Base-by-base conservation (phyloP, 2,888 invertebrate species). In the Malthinus seriepunctatus region DNA sequence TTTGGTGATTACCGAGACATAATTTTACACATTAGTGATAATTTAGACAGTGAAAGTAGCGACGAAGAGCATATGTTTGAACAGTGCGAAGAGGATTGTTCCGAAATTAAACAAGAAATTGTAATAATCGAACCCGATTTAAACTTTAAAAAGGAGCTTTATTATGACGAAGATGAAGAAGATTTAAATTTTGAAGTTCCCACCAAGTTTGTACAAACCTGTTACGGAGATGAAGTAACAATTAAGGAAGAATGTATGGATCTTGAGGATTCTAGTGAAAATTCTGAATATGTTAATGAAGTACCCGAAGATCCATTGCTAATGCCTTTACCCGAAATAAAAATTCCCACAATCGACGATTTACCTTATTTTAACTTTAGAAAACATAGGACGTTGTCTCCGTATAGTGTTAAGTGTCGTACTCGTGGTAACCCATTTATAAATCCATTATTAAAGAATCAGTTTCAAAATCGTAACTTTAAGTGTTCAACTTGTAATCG, bases 401-500 rank as follows among this genome's bases (percentile, higher is more conserved):
- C 69, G 14, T 69, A 68, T 54, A 76, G 74, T 66, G 69, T 73
- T 11, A 68, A 74, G 57, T 77, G 77, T 65, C 63, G 77, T 48
- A 77, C 76, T 9, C 65, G 76, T 46, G 73, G 75, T 34, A 75
- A 75, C 55, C 78, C 78, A 0, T 78, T 77, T 63, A 78, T 78
- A 35, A 78, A 76, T 67, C 78, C 78, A 2, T 67, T 72, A 50
- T 66, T 78, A 49, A 74, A 73, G 64, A 72, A 78, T 59, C 78
- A 78, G 60, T 78, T 78, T 66, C 69, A 73, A 58, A 70, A 69
- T 53, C 72, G 75, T 56, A 76, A 75, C 71, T 78, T 78, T 64
- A 74, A 72, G 60, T 78, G 78, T 65, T 71, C 72, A 33, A 73
- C 71, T 60, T 78, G 78, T 63, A 77, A 73, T 62, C 70, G 78